Conservation (phyloP, 2,888 invertebrate genomes). For the Acanthosepion esculentum region DNA sequence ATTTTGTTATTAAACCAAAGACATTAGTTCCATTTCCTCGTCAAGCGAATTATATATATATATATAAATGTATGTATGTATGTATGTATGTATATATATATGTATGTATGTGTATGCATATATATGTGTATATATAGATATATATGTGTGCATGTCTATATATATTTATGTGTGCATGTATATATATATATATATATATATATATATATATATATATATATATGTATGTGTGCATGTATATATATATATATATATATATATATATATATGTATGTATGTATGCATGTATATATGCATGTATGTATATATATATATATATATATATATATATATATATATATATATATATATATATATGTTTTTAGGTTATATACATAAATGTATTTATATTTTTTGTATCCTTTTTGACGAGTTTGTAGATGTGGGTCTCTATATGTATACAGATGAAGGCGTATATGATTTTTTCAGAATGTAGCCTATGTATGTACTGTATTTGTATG, state of each 20-base stretch:
- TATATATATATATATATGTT: conserved; percentile 33
- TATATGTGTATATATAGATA: not conserved
- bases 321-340: not conserved
- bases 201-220: conserved; percentile 6
- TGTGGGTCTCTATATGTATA: not conserved
- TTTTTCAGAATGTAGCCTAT: not conserved
- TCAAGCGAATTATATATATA: too few species aligned
- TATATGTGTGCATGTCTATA: not conserved
- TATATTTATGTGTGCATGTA: not conserved
- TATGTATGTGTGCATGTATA: not conserved
- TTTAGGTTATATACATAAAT: too few species aligned
- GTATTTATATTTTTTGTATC: not conserved
- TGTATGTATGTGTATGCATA: not conserved
- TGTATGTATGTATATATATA: not conserved
- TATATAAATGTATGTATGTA: not conserved
- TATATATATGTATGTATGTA: not conserved
- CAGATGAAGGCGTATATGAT: too few species aligned
- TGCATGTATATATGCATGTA: not conserved
- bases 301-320: not conserved
- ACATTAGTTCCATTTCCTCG: too few species aligned
- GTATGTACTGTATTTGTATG: not conserved
- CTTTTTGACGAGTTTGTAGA: not conserved
- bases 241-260: not conserved
- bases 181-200: not conserved
- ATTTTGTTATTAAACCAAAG: too few species aligned